Evolutionary conservation across 2,797 vertebrate genomes (phyloP), one percentile per base, ranked within the genome.

Genomic region (Carcharodon carcharias): DNA sequence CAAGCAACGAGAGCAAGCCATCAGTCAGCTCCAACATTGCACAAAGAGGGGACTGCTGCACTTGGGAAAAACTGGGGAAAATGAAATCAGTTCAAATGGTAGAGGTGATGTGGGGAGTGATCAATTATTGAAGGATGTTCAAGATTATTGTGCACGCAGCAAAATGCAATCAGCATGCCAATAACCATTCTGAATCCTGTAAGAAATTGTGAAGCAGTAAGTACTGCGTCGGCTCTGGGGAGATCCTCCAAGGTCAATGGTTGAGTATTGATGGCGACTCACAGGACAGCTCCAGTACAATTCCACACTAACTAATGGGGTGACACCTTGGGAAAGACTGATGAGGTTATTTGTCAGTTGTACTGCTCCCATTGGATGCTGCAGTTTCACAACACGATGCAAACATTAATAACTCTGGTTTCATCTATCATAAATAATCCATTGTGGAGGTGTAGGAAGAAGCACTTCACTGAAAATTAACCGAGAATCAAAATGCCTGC

Each of bases 331-430:
- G 26, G 45, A 73, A 12, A 95, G 91, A 67, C n/a, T 67, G 63
- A 93, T 67, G 91, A 40, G 45, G 69, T 73, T 95, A 95, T 77
- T 95, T 58, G 69, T 54, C 45, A 95, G 50, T 31, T 56, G 50
- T 73, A 35, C 69, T n/a, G 50, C 58, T 95, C 50, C 35, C 50
- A 77, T 35, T 71, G 28, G 69, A 95, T 28, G 12, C 31, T n/a
- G 54, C 31, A 58, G 94, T 21, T 77, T 54, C 69, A 77, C 50
- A 58, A 69, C 31, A 58, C 56, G 28, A 54, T 56, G 69, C 14
- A n/a, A 95, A 77, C 94, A 95, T 95, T 77, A 58, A 95, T 95
- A 73, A 95, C 58, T 95, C 94, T 31, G 28, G 16, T 73, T 77
- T 77, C 50, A 54, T 77, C 31, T 71, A 35, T 31, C 94, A 95